Conservation (phyloP, 2,113 vertebrate genomes). For the Shinisaurus crocodilurus region DNA sequence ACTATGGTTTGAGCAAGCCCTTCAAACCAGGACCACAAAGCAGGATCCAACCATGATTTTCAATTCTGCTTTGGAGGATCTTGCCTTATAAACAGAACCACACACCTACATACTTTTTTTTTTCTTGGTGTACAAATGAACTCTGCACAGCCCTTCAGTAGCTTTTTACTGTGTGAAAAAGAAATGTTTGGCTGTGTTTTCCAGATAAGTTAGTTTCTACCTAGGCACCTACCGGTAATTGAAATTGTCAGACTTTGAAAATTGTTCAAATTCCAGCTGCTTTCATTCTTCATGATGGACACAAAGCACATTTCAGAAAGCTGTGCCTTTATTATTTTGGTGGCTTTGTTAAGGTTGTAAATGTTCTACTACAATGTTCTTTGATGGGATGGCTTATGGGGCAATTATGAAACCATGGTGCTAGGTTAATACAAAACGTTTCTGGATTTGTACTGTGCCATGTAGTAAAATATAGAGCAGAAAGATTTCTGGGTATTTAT, state of each 20-base stretch:
- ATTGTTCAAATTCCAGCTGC: constrained; percentile 62
- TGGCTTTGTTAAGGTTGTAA: constrained; percentile 61
- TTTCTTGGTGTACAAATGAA: constrained; percentile 60
- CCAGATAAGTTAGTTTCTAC: constrained; percentile 51
- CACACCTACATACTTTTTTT: constrained; percentile 55
- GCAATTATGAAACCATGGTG: constrained; percentile 49
- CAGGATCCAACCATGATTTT: background rate
- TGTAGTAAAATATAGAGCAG: constrained; percentile 35
- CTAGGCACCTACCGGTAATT: constrained; percentile 60
- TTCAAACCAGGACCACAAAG: background rate
- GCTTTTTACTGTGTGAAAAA: constrained; percentile 32
- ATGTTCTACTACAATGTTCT: constrained; percentile 59
- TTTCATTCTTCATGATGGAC: constrained; percentile 56
- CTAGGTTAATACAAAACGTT: constrained; percentile 45
- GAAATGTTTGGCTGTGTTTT: constrained; percentile 56
- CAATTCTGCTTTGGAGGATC: background rate
- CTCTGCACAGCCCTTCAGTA: constrained; percentile 58
- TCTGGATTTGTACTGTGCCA: constrained; percentile 11
- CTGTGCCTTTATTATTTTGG: constrained; percentile 56
- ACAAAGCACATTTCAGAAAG: constrained; percentile 57
- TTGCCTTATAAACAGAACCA: constrained; percentile 59
- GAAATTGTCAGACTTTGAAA: constrained; percentile 59
- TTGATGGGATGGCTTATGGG: constrained; percentile 44
- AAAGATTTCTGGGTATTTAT: constrained; percentile 32
- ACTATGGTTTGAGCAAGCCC: background rate